Conservation (phyloP, 1,140 invertebrate species). For the Ips nitidus region DNA sequence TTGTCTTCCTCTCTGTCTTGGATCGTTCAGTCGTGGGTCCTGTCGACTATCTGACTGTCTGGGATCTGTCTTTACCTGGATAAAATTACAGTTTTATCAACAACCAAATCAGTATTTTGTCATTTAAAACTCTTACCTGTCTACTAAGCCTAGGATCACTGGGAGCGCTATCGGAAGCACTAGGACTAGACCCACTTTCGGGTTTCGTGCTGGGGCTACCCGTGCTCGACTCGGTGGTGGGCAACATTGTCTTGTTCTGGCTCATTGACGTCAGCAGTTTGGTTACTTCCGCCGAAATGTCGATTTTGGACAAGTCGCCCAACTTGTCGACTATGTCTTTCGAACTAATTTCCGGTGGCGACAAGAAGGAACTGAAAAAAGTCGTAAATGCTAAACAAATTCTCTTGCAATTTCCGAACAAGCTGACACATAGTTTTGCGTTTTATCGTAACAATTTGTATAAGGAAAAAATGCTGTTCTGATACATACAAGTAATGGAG, state of each 20-base stretch:
- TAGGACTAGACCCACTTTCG: constrained; percentile 16
- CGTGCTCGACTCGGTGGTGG: not conserved
- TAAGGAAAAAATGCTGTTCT: too few relatives aligned
- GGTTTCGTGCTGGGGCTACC: constrained; percentile 7
- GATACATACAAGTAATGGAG: too few relatives aligned
- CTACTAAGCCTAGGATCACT: constrained; percentile 44
- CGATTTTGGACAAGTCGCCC: constrained; percentile 71
- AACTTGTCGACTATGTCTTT: constrained; percentile 62
- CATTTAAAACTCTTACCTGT: constrained; percentile 12
- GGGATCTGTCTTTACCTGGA: constrained; percentile 8
- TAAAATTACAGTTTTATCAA: not conserved
- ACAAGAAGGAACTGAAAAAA: constrained; percentile 13
- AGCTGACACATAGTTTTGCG: too few relatives aligned
- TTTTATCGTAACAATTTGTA: too few relatives aligned
- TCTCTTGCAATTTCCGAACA: not conserved
- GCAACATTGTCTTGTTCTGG: constrained; percentile 26
- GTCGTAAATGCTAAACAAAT: not conserved
- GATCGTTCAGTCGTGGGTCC: constrained; percentile 27
- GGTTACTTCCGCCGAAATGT: constrained; percentile 71
- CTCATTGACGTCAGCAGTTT: constrained; percentile 58
- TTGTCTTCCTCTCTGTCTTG: constrained; percentile 31
- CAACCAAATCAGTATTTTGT: not conserved
- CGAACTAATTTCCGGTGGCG: constrained; percentile 11
- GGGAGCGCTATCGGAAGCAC: not conserved
- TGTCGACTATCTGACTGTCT: constrained; percentile 11